Conservation (phyloP, 2,113 vertebrate species). For the Tympanuchus pallidicinctus region DNA sequence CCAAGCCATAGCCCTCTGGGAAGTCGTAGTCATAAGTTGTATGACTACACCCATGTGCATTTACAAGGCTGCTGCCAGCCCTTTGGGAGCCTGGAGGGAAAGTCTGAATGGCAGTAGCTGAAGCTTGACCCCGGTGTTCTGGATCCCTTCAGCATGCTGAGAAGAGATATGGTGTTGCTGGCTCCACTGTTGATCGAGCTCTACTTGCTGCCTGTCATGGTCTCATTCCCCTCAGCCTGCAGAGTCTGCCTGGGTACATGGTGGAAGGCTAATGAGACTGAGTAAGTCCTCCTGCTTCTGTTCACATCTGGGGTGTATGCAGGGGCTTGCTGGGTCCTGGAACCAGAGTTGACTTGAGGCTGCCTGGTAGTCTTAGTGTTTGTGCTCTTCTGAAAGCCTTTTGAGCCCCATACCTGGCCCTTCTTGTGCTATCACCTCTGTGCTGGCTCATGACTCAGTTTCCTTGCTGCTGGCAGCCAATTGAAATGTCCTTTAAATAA, state of each 20-base stretch:
- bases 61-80: not conserved
- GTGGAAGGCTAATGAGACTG: not conserved
- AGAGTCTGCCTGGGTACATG: not conserved
- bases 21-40: not conserved
- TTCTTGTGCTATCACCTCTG: not conserved
- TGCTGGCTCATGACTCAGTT: not conserved
- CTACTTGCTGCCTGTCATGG: not conserved
- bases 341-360: not conserved
- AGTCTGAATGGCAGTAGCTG: not conserved
- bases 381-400: not conserved
- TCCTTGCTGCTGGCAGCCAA: not conserved
- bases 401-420: not conserved
- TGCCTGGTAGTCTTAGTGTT: not conserved
- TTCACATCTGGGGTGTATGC: too few species aligned
- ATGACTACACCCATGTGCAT: too few species aligned
- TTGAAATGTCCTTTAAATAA: not conserved
- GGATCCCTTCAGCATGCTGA: not conserved
- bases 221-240: not conserved
- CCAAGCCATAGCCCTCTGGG: not conserved
- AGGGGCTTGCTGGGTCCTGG: not conserved
- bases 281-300: not conserved
- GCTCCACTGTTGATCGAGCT: not conserved
- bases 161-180: not conserved
- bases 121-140: not conserved
- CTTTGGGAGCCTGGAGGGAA: not conserved